A percentile compares a stretch with the other conserved stretches of the same genome.
These are phyloP conservation scores for Ctenodactylus gundi DNA, from an alignment of 2,113 vertebrate genomes.

Conservation along the genomic window DNA sequence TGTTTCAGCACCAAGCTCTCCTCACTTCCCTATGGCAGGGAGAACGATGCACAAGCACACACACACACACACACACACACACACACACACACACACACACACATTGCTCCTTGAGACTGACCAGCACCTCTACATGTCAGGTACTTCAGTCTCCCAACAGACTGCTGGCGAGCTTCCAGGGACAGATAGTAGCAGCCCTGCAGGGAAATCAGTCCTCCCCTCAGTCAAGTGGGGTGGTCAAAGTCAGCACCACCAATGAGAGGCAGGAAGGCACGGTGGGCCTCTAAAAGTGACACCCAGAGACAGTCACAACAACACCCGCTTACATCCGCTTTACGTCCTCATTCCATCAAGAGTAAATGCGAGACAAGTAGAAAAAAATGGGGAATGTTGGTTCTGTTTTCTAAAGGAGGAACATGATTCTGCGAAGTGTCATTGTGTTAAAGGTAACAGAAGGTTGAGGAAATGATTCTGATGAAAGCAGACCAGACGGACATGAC, in stretches of 20 bases:
- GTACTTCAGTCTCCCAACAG: neutral
- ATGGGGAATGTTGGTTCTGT: neutral
- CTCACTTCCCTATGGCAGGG: neutral
- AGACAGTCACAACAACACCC: neutral
- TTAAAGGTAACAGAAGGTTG: neutral
- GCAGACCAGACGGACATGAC: neutral
- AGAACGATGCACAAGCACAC: no score
- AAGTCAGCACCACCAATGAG: neutral
- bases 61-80: no score
- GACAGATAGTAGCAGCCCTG: neutral
- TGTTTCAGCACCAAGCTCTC: no score
- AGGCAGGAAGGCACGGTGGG: rapidly evolving
- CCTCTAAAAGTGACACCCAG: neutral
- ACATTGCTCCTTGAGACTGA: neutral
- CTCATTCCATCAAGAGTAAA: neutral
- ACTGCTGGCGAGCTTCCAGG: neutral
- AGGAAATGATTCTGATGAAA: neutral
- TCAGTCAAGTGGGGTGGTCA: neutral
- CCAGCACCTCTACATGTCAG: neutral
- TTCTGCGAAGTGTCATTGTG: neutral
- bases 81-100: neutral
- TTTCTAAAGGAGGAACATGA: neutral
- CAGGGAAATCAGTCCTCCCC: neutral
- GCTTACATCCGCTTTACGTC: neutral
- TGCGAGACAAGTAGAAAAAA: neutral